These are phyloP conservation scores for Mesoligia furuncula DNA, from an alignment of 2,888 invertebrate genomes.

Conservation along the genomic window DNA sequence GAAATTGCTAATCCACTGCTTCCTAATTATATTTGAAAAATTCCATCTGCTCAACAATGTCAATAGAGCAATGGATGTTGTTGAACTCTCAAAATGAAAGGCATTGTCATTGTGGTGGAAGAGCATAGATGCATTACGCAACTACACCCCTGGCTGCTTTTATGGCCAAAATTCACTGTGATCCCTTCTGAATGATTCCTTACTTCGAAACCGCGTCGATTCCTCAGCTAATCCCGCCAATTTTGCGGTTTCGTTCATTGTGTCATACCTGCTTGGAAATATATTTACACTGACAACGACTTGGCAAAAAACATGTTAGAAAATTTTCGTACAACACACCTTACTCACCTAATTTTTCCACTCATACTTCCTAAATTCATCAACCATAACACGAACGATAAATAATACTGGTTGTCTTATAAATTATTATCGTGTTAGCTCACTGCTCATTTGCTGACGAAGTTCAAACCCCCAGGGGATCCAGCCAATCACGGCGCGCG, in stretches of 20 bases:
- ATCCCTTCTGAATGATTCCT: not conserved
- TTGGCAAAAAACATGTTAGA: not conserved
- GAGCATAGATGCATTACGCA: not conserved
- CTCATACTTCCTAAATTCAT: conserved; percentile 66
- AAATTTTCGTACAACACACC: not conserved
- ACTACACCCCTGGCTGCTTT: not conserved
- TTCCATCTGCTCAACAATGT: not conserved
- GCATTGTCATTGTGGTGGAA: not conserved
- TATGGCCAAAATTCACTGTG: not conserved
- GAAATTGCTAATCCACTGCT: not conserved
- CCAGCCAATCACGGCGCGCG: conserved; percentile 88
- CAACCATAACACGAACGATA: conserved; percentile 81
- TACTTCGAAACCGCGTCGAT: not conserved
- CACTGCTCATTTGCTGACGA: conserved; percentile 90
- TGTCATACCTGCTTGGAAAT: not conserved
- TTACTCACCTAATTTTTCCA: conserved; percentile 47
- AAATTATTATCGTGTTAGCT: conserved; percentile 89
- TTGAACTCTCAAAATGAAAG: not conserved
- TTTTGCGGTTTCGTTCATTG: not conserved
- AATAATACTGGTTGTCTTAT: conserved; percentile 88
- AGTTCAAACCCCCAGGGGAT: conserved; percentile 85
- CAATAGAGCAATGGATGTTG: not conserved
- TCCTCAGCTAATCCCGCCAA: not conserved
- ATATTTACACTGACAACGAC: not conserved
- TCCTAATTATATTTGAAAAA: not conserved